Base-by-base conservation (phyloP, 2,888 invertebrate genomes). In the Tiphia femorata region DNA sequence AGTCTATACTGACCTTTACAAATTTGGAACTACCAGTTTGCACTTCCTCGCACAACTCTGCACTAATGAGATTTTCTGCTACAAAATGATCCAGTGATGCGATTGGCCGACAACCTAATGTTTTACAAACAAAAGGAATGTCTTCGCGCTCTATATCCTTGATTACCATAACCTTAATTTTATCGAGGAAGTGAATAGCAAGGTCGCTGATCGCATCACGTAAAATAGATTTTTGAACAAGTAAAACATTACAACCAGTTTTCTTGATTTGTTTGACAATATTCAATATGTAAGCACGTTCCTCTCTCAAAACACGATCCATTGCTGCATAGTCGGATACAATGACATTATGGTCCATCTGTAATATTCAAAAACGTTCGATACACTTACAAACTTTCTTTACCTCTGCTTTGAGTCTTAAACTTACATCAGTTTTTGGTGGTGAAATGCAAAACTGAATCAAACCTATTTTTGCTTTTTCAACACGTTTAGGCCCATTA, bases 391-490 rank as follows among this genome's bases (percentile, higher is more conserved):
- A 23, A 16, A n/a, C 12, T 7, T 16, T 12, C 5, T 12, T n/a
- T n/a, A n/a, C n/a, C n/a, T n/a, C n/a, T 29, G 29, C 7, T 33
- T 33, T 4, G 12, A 12, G 2, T 3, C 29, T 6, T 12, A 6
- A 12, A 62, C 89, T 88, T 83, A 94, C 94, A 85, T 99, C 98
- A 51, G 99, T 99, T 86, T 99, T 99, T 5, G 99, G 99, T 48
- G 99, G 96, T 10, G 99, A 99, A 83, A 99, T 95, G 83, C 99
- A 99, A 85, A 99, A 99, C 84, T 99, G 99, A 69, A 99, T 98
- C 12, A 99, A 90, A 57, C 95, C 99, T 84, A 99, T 96, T 86
- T 97, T 98, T 4, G 98, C 98, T 83, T 98, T 98, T 84, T 99
- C 98, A 56, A 99, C 88, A 71, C 93, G 91, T 76, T 92, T 94